These are phyloP conservation scores for Erpobdella octoculata DNA, from an alignment of 2,888 invertebrate genomes.

Conservation along the genomic window DNA sequence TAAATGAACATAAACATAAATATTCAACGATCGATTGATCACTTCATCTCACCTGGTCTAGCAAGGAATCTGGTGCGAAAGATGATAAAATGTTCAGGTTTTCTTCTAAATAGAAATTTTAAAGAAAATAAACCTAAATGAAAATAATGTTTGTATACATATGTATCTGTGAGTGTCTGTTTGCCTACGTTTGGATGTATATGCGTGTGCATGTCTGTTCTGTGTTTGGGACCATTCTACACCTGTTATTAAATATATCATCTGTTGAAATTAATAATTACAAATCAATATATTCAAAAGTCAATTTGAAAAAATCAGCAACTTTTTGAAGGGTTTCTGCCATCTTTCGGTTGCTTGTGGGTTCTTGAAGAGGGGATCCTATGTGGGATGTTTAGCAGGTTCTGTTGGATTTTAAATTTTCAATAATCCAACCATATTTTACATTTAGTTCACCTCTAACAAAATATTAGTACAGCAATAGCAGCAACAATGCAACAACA, in stretches of 20 bases:
- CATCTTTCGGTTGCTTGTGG: neutral
- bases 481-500: neutral
- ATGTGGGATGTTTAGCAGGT: conserved; percentile 5
- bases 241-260: too few relatives aligned
- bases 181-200: too few relatives aligned
- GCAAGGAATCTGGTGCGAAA: neutral
- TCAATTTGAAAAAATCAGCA: neutral
- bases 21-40: too few relatives aligned
- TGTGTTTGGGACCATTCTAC: too few relatives aligned
- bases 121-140: neutral
- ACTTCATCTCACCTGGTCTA: too few relatives aligned
- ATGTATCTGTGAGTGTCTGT: too few relatives aligned
- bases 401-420: neutral
- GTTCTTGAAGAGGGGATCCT: conserved; percentile 12
- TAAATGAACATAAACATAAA: neutral
- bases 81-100: neutral
- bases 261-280: neutral
- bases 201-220: too few relatives aligned
- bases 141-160: neutral
- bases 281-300: neutral
- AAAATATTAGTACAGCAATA: neutral
- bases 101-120: neutral
- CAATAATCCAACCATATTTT: neutral
- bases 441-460: neutral
- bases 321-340: neutral